These are phyloP conservation scores for Watsonalla binaria DNA, from an alignment of 2,888 invertebrate species.

Conservation along the genomic window DNA sequence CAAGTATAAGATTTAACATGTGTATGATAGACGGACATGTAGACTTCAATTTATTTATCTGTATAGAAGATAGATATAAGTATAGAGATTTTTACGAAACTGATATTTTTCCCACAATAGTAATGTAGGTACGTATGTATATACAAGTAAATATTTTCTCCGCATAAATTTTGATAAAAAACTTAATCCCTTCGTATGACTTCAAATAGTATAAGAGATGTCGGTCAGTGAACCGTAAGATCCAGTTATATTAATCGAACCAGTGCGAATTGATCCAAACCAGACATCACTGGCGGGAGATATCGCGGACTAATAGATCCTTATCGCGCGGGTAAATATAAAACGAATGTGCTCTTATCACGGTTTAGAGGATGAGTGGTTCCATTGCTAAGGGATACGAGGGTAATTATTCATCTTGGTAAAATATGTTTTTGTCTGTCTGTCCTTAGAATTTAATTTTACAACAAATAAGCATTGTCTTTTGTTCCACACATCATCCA, in stretches of 20 bases:
- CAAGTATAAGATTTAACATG: no score
- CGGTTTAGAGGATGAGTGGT: conserved; percentile 31
- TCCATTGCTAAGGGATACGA: conserved; percentile 26
- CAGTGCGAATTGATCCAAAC: conserved; percentile 13
- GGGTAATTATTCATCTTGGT: neutral
- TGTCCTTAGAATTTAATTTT: neutral
- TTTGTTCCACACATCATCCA: no score
- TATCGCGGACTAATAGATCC: conserved; percentile 51
- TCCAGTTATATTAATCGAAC: neutral
- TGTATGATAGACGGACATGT: no score
- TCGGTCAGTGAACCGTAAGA: neutral
- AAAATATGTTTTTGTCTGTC: no score
- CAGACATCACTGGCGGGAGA: conserved; percentile 29
- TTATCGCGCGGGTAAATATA: conserved; percentile 51
- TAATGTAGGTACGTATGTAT: no score
- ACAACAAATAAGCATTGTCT: no score
- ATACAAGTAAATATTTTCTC: no score
- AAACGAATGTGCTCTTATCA: conserved; percentile 56
- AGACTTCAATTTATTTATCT: no score
- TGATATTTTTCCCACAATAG: no score
- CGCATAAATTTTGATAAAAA: no score
- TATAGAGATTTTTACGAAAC: no score
- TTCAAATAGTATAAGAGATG: neutral
- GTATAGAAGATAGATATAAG: no score
- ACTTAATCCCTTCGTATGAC: neutral